Evolutionary conservation across 1,140 invertebrate genomes (phyloP), one percentile per base, ranked within the genome.

Genomic region (Samia ricini): DNA sequence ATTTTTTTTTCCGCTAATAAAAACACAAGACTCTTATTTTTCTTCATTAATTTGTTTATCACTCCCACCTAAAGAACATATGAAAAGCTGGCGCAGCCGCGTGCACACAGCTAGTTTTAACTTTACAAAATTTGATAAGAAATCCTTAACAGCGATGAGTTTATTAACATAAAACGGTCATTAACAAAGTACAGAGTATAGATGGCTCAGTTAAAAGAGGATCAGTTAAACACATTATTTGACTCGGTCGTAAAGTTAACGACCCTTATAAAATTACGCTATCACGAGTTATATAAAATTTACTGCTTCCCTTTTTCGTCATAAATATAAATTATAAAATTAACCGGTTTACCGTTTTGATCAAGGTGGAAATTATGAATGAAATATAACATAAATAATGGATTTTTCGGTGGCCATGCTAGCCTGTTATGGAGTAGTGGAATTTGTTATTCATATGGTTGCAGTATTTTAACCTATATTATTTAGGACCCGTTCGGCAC

Each of bases 171-270:
- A 42, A 42, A 42, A 42, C 33, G 4, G 10, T 15, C 12, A 12
- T n/a, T 42, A 42, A 42, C 33, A 42, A 42, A 55, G 4, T 10
- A 55, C 2, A 55, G 4, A 21, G 10, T 52, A 55, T 55, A 55
- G 21, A 20, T 51, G 12, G 21, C 20, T 55, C 10, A 23, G 5
- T 24, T 24, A 55, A 23, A 21, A 20, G 50, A 23, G 21, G 15
- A 10, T 55, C 18, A 55, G 15, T 24, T 22, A 55, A 55, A 55
- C 52, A 24, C 22, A 55, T 55, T 74, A 77, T 79, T 77, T 76
- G 72, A 77, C n/a, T 56, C 51, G 62, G 63, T 66, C 72, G 74
- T 81, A 76, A 83, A 83, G 70, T 76, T 81, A 72, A 72, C 77
- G 68, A 66, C 70, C 64, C 66, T 55, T 71, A 77, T 83, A 79